Percentiles rank a stretch among this genome's conserved stretches.
These are phyloP conservation scores for Cricetomys ansorgei DNA, from an alignment of 2,113 vertebrate species.

Conservation along the genomic window DNA sequence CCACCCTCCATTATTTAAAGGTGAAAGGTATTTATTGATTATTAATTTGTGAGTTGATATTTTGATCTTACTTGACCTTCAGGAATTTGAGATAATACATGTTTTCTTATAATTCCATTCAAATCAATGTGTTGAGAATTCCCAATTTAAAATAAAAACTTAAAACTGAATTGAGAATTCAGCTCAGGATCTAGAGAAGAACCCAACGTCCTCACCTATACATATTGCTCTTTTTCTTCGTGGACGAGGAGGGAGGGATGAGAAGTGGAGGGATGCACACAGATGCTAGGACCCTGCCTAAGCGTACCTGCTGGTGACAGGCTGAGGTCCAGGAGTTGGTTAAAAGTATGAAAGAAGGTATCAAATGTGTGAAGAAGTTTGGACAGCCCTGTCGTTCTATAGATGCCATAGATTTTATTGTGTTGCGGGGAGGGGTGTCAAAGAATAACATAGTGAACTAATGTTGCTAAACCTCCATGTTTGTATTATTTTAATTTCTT, in stretches of 20 bases:
- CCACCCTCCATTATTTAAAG: constrained; percentile 1
- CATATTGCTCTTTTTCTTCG: neutral
- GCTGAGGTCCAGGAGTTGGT: neutral
- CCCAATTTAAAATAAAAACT: constrained; percentile 34
- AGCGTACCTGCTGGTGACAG: neutral
- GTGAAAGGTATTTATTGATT: neutral
- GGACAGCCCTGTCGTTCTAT: neutral
- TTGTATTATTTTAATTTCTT: neutral
- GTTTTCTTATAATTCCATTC: constrained; percentile 44
- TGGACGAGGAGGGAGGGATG: neutral
- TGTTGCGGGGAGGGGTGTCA: neutral
- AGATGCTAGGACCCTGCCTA: neutral
- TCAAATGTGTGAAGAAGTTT: neutral
- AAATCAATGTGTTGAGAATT: constrained; percentile 34
- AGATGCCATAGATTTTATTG: neutral
- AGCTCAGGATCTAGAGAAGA: neutral
- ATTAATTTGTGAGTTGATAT: constrained; percentile 37
- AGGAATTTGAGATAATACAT: constrained; percentile 30
- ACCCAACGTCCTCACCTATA: neutral
- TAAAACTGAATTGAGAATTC: constrained; percentile 9
- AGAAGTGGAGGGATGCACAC: neutral
- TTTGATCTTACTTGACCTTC: constrained; percentile 35
- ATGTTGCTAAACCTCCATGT: neutral
- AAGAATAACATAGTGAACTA: constrained; percentile 3
- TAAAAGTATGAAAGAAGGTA: neutral